phyloP scores from a whole-genome alignment of 2,888 invertebrate genomes.

The Cosmorhoe ocellata region DNA sequence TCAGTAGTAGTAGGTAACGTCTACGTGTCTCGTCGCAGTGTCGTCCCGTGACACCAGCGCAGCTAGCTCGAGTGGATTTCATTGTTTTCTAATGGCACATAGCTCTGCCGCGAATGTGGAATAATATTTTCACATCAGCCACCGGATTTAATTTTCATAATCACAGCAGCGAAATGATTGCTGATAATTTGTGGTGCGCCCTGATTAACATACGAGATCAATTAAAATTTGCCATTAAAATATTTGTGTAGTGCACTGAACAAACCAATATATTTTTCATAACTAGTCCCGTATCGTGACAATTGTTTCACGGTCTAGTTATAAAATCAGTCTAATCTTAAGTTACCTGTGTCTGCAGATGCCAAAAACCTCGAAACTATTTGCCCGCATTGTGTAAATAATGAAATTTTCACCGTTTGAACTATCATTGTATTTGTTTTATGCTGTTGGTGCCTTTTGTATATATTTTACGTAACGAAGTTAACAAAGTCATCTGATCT shows the following conservation, averaged over 20 bases:
- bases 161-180: constrained; percentile 8
- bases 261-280: too few relatives aligned
- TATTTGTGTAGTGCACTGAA: neutral
- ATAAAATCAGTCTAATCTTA: too few relatives aligned
- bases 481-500: too few relatives aligned
- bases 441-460: too few relatives aligned
- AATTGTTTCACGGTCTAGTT: too few relatives aligned
- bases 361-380: too few relatives aligned
- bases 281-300: too few relatives aligned
- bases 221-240: constrained; percentile 4
- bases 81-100: constrained; percentile 50
- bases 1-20: constrained; percentile 12
- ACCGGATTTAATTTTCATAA: constrained; percentile 8
- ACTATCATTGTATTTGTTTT: too few relatives aligned
- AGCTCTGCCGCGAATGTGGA: constrained; percentile 22
- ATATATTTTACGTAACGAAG: too few relatives aligned
- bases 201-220: constrained; percentile 9
- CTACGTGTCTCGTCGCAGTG: constrained; percentile 11
- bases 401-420: too few relatives aligned
- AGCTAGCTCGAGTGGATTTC: constrained; percentile 49
- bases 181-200: constrained; percentile 15
- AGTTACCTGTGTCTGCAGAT: too few relatives aligned
- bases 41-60: constrained; percentile 28
- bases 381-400: too few relatives aligned
- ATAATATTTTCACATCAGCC: constrained; percentile 28